Percentiles rank a stretch among this genome's conserved stretches.
phyloP scores from a whole-genome alignment of 2,888 invertebrate genomes.

The Orthosia cruda region DNA sequence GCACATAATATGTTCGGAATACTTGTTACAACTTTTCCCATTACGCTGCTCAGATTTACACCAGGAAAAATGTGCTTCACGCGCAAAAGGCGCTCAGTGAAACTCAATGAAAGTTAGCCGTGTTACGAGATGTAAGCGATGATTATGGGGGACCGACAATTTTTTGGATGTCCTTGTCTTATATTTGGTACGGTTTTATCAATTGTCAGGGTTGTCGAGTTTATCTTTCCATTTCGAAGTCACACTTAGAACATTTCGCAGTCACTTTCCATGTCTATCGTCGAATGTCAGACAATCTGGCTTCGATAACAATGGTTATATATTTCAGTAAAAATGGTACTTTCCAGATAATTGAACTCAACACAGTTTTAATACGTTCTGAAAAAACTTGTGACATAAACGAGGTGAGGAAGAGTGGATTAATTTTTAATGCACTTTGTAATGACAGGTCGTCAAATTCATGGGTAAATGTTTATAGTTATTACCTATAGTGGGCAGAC shows the following conservation, averaged over 20 bases:
- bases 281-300: background rate
- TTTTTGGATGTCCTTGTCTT: conserved; percentile 49
- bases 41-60: conserved; percentile 88
- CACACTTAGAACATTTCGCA: background rate
- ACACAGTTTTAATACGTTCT: conserved; percentile 17
- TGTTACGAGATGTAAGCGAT: conserved; percentile 73
- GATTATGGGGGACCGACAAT: conserved; percentile 66
- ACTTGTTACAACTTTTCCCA: conserved; percentile 92
- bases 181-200: conserved; percentile 14
- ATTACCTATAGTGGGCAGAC: no score
- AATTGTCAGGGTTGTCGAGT: background rate
- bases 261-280: background rate
- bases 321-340: background rate
- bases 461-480: background rate
- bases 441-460: conserved; percentile 5
- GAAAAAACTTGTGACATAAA: conserved; percentile 11
- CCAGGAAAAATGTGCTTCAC: conserved; percentile 84
- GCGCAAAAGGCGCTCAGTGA: conserved; percentile 77
- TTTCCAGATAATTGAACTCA: background rate
- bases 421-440: conserved; percentile 1
- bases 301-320: conserved; percentile 1
- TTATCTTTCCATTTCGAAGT: background rate
- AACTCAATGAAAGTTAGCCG: conserved; percentile 83
- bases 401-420: conserved; percentile 7
- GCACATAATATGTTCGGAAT: conserved; percentile 89